phyloP scores from a whole-genome alignment of 2,797 vertebrate species.

The Phrynocephalus forsythii region DNA sequence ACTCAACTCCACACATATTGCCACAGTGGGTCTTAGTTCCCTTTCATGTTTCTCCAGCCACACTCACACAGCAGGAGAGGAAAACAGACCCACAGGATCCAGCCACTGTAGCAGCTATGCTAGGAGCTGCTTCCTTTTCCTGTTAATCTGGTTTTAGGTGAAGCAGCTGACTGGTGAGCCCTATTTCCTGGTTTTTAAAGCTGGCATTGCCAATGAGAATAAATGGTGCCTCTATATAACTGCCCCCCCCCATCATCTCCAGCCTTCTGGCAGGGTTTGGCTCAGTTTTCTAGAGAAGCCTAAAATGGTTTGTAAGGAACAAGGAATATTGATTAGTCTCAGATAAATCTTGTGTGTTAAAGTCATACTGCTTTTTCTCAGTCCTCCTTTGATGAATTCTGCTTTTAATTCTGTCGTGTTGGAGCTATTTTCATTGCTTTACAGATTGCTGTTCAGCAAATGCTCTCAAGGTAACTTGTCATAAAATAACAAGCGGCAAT shows the following conservation, averaged over 20 bases:
- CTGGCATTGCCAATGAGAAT: neutral
- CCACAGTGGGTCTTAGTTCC: neutral
- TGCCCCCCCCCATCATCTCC: neutral
- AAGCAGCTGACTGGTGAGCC: neutral
- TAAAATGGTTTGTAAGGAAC: neutral
- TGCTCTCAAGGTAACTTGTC: neutral
- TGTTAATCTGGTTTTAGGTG: conserved; percentile 8
- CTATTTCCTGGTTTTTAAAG: neutral
- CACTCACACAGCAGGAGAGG: neutral
- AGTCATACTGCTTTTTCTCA: neutral
- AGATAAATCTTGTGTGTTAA: neutral
- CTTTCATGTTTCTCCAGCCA: neutral
- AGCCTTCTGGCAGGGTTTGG: neutral
- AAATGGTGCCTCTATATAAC: neutral
- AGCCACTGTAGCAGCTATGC: neutral
- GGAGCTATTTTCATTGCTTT: neutral
- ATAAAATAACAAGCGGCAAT: neutral
- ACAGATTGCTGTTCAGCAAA: neutral
- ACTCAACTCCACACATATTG: neutral
- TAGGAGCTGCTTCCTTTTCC: conserved; percentile 5
- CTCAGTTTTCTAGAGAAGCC: neutral
- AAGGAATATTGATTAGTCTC: neutral
- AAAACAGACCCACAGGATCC: neutral
- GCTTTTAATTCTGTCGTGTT: neutral
- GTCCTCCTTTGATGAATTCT: neutral